phyloP scores from a whole-genome alignment of 2,113 vertebrate species.

The Asarcornis scutulata region DNA sequence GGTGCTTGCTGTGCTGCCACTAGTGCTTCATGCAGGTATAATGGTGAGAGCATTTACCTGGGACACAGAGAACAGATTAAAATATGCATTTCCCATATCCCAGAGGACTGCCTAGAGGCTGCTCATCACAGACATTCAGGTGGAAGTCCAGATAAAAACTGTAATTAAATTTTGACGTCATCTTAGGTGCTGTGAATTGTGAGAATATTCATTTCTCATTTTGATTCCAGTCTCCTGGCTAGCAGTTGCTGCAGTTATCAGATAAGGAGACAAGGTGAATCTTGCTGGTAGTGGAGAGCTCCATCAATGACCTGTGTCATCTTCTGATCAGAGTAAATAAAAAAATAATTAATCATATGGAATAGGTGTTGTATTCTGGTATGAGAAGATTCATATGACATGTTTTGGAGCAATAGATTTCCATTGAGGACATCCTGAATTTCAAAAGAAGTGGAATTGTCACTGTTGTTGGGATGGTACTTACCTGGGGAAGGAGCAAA shows the following conservation, averaged over 20 bases:
- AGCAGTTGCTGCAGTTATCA: neutral
- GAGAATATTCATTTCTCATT: neutral
- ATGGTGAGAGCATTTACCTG: neutral
- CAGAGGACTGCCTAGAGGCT: neutral
- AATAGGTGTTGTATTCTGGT: neutral
- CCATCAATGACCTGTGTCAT: neutral
- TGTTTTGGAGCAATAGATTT: neutral
- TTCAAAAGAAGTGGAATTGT: neutral
- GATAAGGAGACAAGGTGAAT: neutral
- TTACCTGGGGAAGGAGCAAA: neutral
- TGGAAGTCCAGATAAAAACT: neutral
- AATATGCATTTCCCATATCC: neutral
- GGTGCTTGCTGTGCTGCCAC: neutral
- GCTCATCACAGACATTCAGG: rapidly evolving
- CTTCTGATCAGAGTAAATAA: neutral
- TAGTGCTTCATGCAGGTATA: neutral
- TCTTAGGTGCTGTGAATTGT: neutral
- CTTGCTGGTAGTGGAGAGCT: neutral
- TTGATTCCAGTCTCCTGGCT: neutral
- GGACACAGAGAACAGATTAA: neutral
- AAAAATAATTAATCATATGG: neutral
- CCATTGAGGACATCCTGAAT: neutral
- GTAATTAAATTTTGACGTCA: neutral
- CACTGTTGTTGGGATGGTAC: neutral
- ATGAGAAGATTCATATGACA: neutral